Base-by-base conservation (phyloP, 2,797 vertebrate species). In the Acrossocheilus wenchowensis region DNA sequence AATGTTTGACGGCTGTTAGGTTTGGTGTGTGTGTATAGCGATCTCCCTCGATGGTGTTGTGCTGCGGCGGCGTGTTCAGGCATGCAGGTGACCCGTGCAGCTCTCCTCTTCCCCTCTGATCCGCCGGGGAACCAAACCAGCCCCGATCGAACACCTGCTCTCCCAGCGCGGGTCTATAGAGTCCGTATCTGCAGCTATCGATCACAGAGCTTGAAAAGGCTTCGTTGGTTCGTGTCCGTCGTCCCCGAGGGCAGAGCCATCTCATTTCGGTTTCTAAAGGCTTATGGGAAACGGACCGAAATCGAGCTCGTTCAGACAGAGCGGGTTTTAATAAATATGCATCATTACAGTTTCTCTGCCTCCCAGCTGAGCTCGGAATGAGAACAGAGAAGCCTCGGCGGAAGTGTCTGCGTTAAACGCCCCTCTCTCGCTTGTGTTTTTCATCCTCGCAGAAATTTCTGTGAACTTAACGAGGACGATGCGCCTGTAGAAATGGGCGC, bases 241-340 rank as follows among this genome's bases (percentile, higher is more conserved):
- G 94, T 96, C 94, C 95, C 95, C 94, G 94, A 95, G 95, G 88
- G 94, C 95, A 95, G 95, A 95, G 95, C 96, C 96, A 96, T 96
- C 95, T 96, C 93, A 96, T 96, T 96, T 95, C 94, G 94, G 95
- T 97, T 96, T 96, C 96, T 96, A 95, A 95, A 68, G 66, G 86
- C 82, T 48, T 6, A 36, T 52, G 66, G 78, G 84, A 73, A 69
- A 66, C 36, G 17, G 30, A 45, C 52, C 23, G 45, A 41, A 78
- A 64, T 73, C 78, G 81, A 86, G 81, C 84, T 72, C 64, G 14
- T 72, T 36, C 50, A 45, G 68, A 79, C 74, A 50, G 81, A 62
- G n/a, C 1, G 23, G n/a, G 69, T 85, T 71, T 83, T 87, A 69
- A 68, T 73, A 87, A 80, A 85, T 80, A 87, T 82, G 69, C 68